Percentiles rank a stretch among this genome's conserved stretches.
These are phyloP conservation scores for Acrocephalus arundinaceus DNA, from an alignment of 2,113 vertebrate species.

Conservation along the genomic window DNA sequence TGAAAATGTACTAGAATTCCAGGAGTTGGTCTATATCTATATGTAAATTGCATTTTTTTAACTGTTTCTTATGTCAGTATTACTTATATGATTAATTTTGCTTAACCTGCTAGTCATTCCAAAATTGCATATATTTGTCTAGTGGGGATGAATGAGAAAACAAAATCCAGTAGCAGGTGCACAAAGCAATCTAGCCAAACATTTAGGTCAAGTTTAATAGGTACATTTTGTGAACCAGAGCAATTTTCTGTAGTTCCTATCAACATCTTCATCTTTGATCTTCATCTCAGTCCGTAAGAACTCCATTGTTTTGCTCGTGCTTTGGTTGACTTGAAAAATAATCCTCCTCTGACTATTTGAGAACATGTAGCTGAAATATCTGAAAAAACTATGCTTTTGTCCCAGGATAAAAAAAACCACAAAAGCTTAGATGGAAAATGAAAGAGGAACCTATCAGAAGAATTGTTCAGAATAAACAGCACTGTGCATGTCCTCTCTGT, in stretches of 20 bases:
- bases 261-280: not conserved
- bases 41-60: not conserved
- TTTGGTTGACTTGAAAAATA: conserved; percentile 12
- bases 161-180: not conserved
- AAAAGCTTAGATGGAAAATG: not conserved
- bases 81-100: not conserved
- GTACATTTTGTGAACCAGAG: not conserved
- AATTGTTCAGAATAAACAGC: not conserved
- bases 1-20: not conserved
- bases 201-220: not conserved
- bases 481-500: not conserved
- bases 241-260: not conserved
- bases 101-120: not conserved
- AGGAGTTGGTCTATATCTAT: not conserved
- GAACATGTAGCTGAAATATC: not conserved
- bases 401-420: not conserved
- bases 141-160: conserved; percentile 20
- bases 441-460: not conserved
- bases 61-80: not conserved
- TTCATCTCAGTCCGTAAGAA: not conserved
- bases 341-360: not conserved
- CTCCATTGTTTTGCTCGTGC: conserved; percentile 2
- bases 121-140: not conserved
- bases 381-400: not conserved
- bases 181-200: not conserved